Evolutionary conservation across 2,888 invertebrate genomes (phyloP).

Genomic region (Willowsia nigromaculata): DNA sequence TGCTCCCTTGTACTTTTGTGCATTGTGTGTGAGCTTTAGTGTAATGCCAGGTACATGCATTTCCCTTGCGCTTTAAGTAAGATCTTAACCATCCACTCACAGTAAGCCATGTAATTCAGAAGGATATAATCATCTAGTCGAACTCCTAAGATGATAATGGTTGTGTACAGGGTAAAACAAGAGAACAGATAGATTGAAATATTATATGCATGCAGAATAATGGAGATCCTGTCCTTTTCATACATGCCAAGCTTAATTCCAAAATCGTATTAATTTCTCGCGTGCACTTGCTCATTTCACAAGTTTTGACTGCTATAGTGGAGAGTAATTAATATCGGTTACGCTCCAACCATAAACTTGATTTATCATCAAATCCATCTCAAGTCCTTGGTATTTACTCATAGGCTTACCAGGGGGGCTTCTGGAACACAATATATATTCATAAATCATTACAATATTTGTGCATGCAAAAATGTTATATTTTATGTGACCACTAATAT

Average conservation of each 20-base stretch:
- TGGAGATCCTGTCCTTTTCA: conserved; percentile 24
- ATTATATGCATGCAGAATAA: conserved; percentile 1
- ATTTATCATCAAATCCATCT: conserved; percentile 14
- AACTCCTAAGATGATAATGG: too few relatives aligned
- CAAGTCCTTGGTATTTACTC: not conserved
- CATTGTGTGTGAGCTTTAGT: too few relatives aligned
- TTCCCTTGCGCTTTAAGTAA: not conserved
- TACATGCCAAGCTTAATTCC: conserved; percentile 41
- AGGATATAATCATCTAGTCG: too few relatives aligned
- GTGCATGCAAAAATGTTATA: not conserved
- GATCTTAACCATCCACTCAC: not conserved
- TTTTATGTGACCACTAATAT: not conserved
- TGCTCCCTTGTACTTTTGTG: conserved; percentile 21
- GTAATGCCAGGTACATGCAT: not conserved
- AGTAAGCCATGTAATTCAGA: too few relatives aligned
- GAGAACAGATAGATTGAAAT: not conserved
- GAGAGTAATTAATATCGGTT: conserved; percentile 58
- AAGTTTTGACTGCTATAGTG: not conserved
- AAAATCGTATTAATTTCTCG: conserved; percentile 43
- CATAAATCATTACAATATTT: not conserved
- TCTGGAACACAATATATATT: not conserved
- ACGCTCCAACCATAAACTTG: conserved; percentile 35
- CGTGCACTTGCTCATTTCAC: not conserved
- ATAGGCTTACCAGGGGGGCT: not conserved
- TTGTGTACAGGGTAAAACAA: too few relatives aligned